Base-by-base conservation (phyloP, 2,888 invertebrate genomes). In the Ephialtes manifestator region DNA sequence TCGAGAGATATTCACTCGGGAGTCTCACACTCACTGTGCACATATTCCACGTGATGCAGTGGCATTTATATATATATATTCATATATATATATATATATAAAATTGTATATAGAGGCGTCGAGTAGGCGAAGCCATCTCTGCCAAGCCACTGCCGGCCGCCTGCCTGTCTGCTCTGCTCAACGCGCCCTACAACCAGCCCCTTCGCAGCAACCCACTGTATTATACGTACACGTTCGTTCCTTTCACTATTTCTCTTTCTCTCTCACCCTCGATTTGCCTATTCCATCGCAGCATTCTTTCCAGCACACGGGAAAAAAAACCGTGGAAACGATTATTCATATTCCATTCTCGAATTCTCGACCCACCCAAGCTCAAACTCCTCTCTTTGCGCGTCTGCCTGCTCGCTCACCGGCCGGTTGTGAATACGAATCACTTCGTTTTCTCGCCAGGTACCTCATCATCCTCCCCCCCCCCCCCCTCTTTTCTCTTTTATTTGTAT, bases 381-480 rank as follows among this genome's bases (percentile, higher is more conserved):
- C 24, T 74, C 79, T 35, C 43, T 67, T 70, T 68, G 39, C 55
- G 24, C 68, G 48, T 10, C 53, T 76, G 35, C 58, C 58, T 67
- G 70, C 76, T 81, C 83, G 74, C 65, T 78, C 74, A 53, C 77
- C 46, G 39, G 65, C 46, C 55, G 39, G 55, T 53, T 72, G 75
- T 82, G 85, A 82, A 85, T 85, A 82, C 85, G 82, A 85, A 85
- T 85, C 35, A 58, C 75, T 85, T 85, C 71, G 77, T 81, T 84
- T 77, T 76, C 79, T 82, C 79, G 46, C 79, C 80, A 58, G 65
- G 71, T 58, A 46, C 70, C 65, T 58, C 65, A 60, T 70, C 60
- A 51, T 31, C 71, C 10, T 60, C 60, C 28, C 51, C 31, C 60
- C 71, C 10, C 51, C 60, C 28, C 51, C 2, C 20, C 46, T 51